A percentile compares a stretch with the other conserved stretches of the same genome.
Conservation (phyloP, 1,140 invertebrate species). For the Mycetomoellerius zeteki region DNA sequence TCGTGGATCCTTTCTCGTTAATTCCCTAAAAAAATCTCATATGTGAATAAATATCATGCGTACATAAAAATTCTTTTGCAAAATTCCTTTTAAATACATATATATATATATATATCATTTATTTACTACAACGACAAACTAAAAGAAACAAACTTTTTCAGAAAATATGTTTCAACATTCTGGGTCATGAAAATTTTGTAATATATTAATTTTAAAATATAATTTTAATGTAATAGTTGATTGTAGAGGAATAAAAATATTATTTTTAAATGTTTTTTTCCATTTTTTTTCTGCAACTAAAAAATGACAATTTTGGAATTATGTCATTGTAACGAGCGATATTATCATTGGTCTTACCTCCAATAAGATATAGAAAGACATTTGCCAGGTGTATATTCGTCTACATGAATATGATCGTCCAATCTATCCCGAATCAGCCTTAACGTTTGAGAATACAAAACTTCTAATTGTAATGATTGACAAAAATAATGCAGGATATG, state of each 20-base stretch:
- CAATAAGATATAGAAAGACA: constrained; percentile 97
- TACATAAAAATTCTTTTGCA: not conserved
- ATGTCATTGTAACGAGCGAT: no score
- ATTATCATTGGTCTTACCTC: constrained; percentile 88
- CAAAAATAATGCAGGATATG: constrained; percentile 97
- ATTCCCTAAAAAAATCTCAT: constrained; percentile 83
- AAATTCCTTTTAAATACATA: constrained; percentile 44
- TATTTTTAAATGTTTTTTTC: no score
- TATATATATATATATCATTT: constrained; percentile 14
- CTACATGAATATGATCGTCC: constrained; percentile 96
- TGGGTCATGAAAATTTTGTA: no score
- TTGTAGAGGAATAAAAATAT: no score
- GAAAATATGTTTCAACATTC: no score
- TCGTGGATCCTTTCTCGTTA: constrained; percentile 91
- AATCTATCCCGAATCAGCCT: constrained; percentile 95
- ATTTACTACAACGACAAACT: no score
- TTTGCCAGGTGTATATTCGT: constrained; percentile 96
- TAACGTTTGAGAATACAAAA: constrained; percentile 97
- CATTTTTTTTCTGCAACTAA: no score
- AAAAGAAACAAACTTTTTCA: no score
- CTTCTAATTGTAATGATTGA: constrained; percentile 97
- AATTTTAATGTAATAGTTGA: no score
- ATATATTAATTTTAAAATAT: no score
- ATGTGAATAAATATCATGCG: not conserved
- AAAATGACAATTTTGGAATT: no score